These are phyloP conservation scores for Notothenia coriiceps DNA, from an alignment of 2,113 vertebrate species.

Conservation along the genomic window DNA sequence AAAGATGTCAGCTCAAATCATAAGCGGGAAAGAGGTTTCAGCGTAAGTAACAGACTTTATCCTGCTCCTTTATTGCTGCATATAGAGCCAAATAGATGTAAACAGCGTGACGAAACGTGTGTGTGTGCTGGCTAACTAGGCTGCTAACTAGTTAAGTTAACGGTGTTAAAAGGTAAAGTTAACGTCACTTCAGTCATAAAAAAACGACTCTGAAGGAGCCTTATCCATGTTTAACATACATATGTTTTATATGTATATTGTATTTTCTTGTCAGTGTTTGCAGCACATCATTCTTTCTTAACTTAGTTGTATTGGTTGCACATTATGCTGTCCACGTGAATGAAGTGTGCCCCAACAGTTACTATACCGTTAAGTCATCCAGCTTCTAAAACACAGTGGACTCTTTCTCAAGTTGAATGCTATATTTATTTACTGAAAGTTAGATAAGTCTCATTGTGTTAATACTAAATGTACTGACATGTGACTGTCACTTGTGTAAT, in stretches of 20 bases:
- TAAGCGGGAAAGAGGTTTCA: slow-evolving; percentile 84
- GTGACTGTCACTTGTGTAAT: too few relatives aligned
- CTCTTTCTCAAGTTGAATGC: neutral
- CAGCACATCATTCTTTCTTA: neutral
- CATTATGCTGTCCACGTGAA: slow-evolving; percentile 47
- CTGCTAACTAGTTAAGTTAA: slow-evolving; percentile 26
- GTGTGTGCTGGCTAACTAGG: slow-evolving; percentile 34
- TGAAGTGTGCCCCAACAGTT: neutral
- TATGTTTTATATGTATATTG: neutral
- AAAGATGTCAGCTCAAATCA: slow-evolving; percentile 82
- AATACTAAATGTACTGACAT: neutral
- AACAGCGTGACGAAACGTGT: neutral
- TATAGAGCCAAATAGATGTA: neutral
- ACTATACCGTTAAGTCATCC: neutral
- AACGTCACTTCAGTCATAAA: neutral
- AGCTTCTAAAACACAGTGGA: neutral
- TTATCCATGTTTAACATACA: neutral
- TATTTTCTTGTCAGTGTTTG: neutral
- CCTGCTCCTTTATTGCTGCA: neutral
- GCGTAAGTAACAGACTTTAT: slow-evolving; percentile 75
- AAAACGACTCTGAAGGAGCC: fast-evolving
- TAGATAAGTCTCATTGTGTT: neutral
- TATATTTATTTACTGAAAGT: neutral
- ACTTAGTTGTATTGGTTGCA: neutral
- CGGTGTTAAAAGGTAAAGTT: neutral